Evolutionary conservation across 2,888 invertebrate genomes (phyloP).

Genomic region (Patella pellucida): DNA sequence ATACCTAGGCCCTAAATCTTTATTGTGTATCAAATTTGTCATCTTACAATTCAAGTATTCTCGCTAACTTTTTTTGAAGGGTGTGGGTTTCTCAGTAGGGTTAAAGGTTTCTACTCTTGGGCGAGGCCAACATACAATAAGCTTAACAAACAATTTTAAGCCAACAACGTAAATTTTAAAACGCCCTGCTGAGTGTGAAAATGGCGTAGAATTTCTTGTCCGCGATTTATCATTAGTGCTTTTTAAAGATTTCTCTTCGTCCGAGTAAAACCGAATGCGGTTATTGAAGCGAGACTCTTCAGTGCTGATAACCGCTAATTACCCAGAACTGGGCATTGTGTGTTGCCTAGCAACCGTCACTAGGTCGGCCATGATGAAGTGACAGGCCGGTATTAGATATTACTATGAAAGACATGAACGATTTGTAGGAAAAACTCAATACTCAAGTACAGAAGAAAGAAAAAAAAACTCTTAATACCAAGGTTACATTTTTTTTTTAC

Average conservation of each 20-base stretch:
- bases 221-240: background rate
- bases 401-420: too few relatives aligned
- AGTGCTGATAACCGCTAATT: slow-evolving; percentile 8
- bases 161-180: background rate
- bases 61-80: too few relatives aligned
- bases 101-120: too few relatives aligned
- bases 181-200: background rate
- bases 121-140: too few relatives aligned
- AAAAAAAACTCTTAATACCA: too few relatives aligned
- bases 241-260: slow-evolving; percentile 9
- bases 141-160: background rate
- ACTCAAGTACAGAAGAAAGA: too few relatives aligned
- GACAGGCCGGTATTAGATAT: background rate
- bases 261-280: slow-evolving; percentile 5
- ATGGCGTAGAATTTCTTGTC: background rate
- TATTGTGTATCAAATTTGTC: too few relatives aligned
- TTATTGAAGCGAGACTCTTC: slow-evolving; percentile 1
- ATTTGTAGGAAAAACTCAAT: too few relatives aligned
- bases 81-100: too few relatives aligned
- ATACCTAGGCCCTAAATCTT: too few relatives aligned
- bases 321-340: slow-evolving; percentile 2
- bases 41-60: too few relatives aligned
- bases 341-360: slow-evolving; percentile 7
- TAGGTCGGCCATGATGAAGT: slow-evolving; percentile 12
- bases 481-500: too few relatives aligned